Conservation (phyloP, 2,113 vertebrate genomes). For the Toxotes chatareus region DNA sequence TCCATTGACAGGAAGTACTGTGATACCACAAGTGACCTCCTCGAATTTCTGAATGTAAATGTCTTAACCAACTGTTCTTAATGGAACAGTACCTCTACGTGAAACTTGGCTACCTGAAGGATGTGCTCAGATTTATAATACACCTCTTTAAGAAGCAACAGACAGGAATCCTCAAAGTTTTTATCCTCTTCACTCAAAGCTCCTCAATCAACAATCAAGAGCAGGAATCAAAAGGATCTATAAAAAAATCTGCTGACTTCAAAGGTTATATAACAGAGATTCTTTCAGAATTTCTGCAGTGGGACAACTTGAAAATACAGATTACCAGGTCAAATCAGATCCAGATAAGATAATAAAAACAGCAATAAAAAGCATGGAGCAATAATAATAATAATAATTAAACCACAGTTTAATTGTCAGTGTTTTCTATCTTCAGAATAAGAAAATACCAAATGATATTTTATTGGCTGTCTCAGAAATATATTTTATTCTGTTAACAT, state of each 20-base stretch:
- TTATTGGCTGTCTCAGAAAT: constrained; percentile 5
- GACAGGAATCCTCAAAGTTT: neutral
- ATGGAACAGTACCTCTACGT: neutral
- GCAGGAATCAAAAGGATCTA: neutral
- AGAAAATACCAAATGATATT: neutral
- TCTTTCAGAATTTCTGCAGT: too few species aligned
- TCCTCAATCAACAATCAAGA: neutral
- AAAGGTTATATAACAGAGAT: too few species aligned
- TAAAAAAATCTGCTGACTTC: neutral
- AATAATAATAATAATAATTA: neutral
- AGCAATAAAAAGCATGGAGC: too few species aligned
- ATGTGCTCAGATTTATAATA: neutral
- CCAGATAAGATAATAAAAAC: neutral
- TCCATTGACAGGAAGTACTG: constrained; percentile 57
- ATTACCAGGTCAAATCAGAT: neutral
- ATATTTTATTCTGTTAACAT: constrained; percentile 3
- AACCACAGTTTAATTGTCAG: neutral
- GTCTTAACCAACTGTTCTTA: constrained; percentile 9
- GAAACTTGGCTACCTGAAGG: neutral
- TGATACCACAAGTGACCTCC: constrained; percentile 31
- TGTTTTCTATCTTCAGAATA: neutral
- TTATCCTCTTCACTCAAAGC: neutral
- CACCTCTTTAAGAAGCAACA: neutral
- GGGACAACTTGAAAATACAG: neutral
- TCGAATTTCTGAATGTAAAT: constrained; percentile 8